Percentiles rank a stretch among this genome's conserved stretches.
Conservation (phyloP, 2,113 vertebrate genomes). For the Tichodroma muraria region DNA sequence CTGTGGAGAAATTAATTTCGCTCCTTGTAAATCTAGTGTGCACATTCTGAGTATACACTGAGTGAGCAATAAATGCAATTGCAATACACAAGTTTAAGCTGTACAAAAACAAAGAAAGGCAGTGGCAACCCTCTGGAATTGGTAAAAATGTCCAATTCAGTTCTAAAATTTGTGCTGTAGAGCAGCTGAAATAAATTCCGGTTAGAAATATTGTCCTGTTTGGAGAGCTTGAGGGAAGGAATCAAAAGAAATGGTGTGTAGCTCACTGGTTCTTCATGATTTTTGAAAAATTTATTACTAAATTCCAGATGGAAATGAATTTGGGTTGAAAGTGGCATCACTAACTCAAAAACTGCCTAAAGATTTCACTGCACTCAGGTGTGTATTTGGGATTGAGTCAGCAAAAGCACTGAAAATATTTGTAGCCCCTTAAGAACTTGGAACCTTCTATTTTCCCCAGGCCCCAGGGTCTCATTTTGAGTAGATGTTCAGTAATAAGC, state of each 20-base stretch:
- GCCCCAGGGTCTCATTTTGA: not conserved
- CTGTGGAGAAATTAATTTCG: not conserved
- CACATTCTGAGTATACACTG: not conserved
- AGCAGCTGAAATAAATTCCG: not conserved
- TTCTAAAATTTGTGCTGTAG: not conserved
- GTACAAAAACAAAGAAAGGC: not conserved
- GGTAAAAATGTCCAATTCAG: not conserved
- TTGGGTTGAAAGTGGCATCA: not conserved
- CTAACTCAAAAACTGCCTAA: not conserved
- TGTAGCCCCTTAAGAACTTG: not conserved
- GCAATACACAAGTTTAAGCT: not conserved
- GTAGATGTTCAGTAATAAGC: not conserved
- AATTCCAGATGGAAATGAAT: not conserved
- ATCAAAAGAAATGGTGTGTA: not conserved
- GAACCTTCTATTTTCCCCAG: not conserved
- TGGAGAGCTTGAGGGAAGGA: not conserved
- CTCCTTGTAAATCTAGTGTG: not conserved
- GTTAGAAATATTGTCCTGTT: not conserved
- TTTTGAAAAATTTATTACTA: not conserved
- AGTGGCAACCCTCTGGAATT: not conserved
- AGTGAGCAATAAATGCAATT: not conserved
- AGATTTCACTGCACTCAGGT: not conserved
- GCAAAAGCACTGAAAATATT: not conserved
- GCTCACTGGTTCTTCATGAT: not conserved
- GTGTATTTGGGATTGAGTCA: not conserved